Conservation (phyloP, 2,888 invertebrate genomes). For the Ophonus ardosiacus region DNA sequence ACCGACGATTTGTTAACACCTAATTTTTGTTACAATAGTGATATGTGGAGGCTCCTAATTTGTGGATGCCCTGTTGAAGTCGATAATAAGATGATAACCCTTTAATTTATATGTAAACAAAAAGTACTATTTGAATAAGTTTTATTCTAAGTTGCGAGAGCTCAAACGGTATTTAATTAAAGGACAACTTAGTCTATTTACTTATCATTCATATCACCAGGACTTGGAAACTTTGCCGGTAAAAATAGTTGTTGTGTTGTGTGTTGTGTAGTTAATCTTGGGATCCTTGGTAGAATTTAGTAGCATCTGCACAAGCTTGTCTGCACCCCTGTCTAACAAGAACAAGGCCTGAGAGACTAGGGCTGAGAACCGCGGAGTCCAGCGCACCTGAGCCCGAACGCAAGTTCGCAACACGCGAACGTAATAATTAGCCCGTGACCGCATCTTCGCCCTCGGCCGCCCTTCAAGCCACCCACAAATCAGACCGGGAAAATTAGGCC, state of each 20-base stretch:
- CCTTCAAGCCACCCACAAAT: background rate
- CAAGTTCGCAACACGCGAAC: constrained; percentile 29
- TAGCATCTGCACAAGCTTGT: constrained; percentile 21
- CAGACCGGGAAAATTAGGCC: background rate
- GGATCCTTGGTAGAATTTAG: constrained; percentile 6
- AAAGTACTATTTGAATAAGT: too few relatives aligned
- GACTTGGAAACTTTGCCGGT: background rate
- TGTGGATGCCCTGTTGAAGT: too few relatives aligned
- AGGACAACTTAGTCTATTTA: background rate
- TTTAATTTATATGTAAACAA: too few relatives aligned
- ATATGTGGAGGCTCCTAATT: too few relatives aligned
- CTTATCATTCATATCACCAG: background rate
- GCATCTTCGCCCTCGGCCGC: background rate
- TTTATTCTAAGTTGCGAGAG: background rate
- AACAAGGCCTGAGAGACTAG: constrained; percentile 12
- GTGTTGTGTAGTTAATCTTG: background rate
- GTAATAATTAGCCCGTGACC: constrained; percentile 51
- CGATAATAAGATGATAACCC: too few relatives aligned
- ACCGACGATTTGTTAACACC: too few relatives aligned
- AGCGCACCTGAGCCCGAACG: constrained; percentile 37
- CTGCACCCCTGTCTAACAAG: constrained; percentile 6
- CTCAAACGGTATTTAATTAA: background rate
- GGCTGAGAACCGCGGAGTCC: constrained; percentile 24
- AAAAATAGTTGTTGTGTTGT: background rate
- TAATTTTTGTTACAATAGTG: too few relatives aligned